Evolutionary conservation across 2,797 vertebrate genomes (phyloP).

Genomic region (Mormyrops boulengeri): DNA sequence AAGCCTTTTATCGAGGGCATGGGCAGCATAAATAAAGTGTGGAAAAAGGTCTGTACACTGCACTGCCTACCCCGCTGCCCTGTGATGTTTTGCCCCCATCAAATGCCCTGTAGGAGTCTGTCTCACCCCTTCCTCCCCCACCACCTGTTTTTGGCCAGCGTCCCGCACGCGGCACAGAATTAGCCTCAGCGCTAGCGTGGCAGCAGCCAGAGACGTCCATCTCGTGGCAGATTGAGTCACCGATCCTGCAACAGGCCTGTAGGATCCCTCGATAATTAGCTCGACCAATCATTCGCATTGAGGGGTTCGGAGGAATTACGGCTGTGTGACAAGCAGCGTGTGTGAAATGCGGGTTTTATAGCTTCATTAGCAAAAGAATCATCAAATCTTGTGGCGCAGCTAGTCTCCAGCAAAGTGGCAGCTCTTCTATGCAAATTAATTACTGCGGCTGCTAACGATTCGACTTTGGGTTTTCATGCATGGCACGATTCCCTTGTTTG

Average conservation of each 20-base stretch:
- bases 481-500: background rate
- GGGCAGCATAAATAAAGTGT: constrained; percentile 82
- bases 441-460: background rate
- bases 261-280: constrained; percentile 44
- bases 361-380: constrained; percentile 47
- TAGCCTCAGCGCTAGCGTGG: background rate
- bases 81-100: constrained; percentile 35
- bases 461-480: background rate
- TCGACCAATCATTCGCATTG: constrained; percentile 38
- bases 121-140: constrained; percentile 15
- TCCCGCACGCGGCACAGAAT: background rate
- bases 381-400: constrained; percentile 36
- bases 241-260: constrained; percentile 38
- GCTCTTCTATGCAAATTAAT: background rate
- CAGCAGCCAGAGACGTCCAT: constrained; percentile 11
- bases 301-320: constrained; percentile 35
- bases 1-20: constrained; percentile 75
- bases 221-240: constrained; percentile 3
- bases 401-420: background rate
- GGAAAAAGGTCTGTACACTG: constrained; percentile 88
- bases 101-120: constrained; percentile 39
- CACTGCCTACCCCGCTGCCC: background rate
- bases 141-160: constrained; percentile 9
- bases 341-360: constrained; percentile 45
- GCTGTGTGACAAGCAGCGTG: constrained; percentile 38